Evolutionary conservation across 23 tunicate species (phyloP), one percentile per base, ranked within the genome.

Genomic region (Pegea sp.): DNA sequence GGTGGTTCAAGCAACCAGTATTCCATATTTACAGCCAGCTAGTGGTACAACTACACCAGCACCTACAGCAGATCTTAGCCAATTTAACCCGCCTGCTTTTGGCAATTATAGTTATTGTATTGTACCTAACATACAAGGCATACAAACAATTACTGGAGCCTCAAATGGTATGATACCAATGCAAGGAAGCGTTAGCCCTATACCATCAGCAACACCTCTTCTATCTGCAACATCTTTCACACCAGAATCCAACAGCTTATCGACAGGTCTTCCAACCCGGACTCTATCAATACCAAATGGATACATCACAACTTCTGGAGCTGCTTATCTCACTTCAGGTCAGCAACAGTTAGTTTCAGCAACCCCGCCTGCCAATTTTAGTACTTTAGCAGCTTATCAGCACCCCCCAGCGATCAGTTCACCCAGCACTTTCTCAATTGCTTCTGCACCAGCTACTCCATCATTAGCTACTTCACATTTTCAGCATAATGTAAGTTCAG

Each of bases 341-440:
- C 84, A 65, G 24, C 71, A 63, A 1, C 42, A 53, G 4, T 31
- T 66, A 22, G 34, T 61, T 5, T n/a, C 24, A 57, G 19, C 79
- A 72, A 48, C 42, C 79, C 5, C 64, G 65, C 13, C 34, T 72
- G 64, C 79, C 79, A n/a, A n/a, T n/a, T n/a, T n/a, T n/a, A n/a
- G n/a, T n/a, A n/a, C n/a, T n/a, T n/a, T n/a, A n/a, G 32, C 52
- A 5, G 16, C 61, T 28, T 69, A 54, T 56, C 60, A 59, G 44
- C 72, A 34, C 27, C 59, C 71, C 33, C 29, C 69, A n/a, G 56
- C 70, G 19, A 44, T 69, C 4, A 55, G n/a, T n/a, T n/a, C 73
- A n/a, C 53, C 75, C 2, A 46, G 61, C 7, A 57, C 44, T 56
- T 27, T 71, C 24, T 63, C 78, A 2, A 25, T 66, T 27, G 66